Percentiles rank a stretch among this genome's conserved stretches.
Evolutionary conservation across 2,113 vertebrate genomes (phyloP).

Genomic region (Felis chaus): DNA sequence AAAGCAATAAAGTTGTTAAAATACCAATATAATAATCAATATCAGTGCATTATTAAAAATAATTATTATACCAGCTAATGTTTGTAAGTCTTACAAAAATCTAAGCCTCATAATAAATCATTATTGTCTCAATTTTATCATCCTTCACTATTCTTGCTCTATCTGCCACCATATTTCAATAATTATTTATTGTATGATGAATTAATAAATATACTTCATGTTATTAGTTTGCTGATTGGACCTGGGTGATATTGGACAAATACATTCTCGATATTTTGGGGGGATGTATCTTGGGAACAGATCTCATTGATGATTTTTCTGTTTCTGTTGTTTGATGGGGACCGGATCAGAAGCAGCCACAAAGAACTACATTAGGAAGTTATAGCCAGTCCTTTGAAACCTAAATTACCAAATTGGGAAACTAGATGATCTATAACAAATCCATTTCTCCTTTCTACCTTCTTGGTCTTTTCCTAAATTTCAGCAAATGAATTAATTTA

Average conservation of each 20-base stretch:
- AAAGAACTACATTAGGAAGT: background rate
- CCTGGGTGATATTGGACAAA: background rate
- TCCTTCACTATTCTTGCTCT: background rate
- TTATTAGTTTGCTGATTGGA: background rate
- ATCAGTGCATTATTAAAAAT: background rate
- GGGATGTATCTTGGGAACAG: background rate
- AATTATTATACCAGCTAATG: background rate
- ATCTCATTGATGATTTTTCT: background rate
- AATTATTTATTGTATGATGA: background rate
- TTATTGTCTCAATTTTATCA: background rate
- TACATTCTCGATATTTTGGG: background rate
- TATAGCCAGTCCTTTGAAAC: background rate
- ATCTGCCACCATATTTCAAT: background rate
- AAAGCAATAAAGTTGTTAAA: conserved; percentile 10
- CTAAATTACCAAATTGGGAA: background rate
- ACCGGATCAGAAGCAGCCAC: background rate
- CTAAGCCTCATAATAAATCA: background rate
- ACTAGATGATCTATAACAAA: background rate
- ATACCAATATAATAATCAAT: background rate
- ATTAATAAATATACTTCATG: background rate
- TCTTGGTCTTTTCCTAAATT: background rate
- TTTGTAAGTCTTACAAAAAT: background rate
- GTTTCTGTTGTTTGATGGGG: background rate
- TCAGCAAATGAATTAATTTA: background rate
- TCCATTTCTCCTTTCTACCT: background rate